Percentiles rank a stretch among this genome's conserved stretches.
phyloP scores from a whole-genome alignment of 2,888 invertebrate species.

The Fragum sueziense region DNA sequence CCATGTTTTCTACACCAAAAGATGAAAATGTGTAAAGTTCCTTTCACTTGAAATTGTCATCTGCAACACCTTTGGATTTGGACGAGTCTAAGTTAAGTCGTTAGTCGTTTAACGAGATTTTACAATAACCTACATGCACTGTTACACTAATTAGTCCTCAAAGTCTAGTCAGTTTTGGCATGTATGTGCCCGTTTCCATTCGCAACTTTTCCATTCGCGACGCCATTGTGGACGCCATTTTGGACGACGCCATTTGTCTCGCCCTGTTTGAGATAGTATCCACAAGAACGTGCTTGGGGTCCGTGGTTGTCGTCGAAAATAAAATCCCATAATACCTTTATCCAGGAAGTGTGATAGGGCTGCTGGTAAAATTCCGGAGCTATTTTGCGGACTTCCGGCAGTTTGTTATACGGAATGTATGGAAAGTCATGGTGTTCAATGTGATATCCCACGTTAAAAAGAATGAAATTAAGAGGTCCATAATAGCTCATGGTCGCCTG shows the following conservation, averaged over 20 bases:
- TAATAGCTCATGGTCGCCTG: slow-evolving; percentile 82
- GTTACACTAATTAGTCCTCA: no score
- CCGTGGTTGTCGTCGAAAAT: slow-evolving; percentile 97
- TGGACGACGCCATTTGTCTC: neutral
- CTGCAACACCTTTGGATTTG: no score
- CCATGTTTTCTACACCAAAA: no score
- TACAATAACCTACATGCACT: no score
- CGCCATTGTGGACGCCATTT: neutral
- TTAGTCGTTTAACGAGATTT: no score
- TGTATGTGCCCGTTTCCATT: slow-evolving; percentile 6
- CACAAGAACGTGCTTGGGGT: slow-evolving; percentile 92
- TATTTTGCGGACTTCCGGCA: slow-evolving; percentile 80
- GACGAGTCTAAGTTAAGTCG: no score
- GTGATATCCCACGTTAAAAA: slow-evolving; percentile 82
- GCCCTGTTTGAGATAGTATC: slow-evolving; percentile 61
- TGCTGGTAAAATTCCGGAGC: slow-evolving; percentile 97
- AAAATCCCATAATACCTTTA: slow-evolving; percentile 95
- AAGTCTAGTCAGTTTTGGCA: neutral
- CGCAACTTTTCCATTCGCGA: neutral
- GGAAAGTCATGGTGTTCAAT: slow-evolving; percentile 83
- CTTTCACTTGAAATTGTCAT: no score
- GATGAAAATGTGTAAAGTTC: no score
- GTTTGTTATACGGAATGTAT: slow-evolving; percentile 79
- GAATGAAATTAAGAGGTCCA: slow-evolving; percentile 81
- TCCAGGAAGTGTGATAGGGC: slow-evolving; percentile 97